Evolutionary conservation across 1,140 invertebrate genomes (phyloP).

Genomic region (Vanessa atalanta): DNA sequence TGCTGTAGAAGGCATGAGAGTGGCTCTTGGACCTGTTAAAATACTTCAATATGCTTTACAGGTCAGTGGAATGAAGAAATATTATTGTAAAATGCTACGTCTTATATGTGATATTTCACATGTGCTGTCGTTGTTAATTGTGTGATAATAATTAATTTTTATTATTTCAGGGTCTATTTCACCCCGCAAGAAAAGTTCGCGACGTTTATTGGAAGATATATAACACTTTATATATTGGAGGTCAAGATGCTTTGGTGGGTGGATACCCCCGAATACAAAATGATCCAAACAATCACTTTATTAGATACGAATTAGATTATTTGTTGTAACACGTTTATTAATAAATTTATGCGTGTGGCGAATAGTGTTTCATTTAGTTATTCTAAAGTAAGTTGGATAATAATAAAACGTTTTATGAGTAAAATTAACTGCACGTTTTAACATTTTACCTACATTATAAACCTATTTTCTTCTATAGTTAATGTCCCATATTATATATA

Average conservation of each 20-base stretch:
- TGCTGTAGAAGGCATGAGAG: constrained; percentile 97
- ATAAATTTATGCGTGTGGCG: constrained; percentile 42
- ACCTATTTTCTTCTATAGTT: too few species aligned
- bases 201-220: constrained; percentile 99
- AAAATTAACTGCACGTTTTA: too few species aligned
- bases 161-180: constrained; percentile 92
- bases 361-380: constrained; percentile 21
- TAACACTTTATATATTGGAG: constrained; percentile 99
- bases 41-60: constrained; percentile 97
- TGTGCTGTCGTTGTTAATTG: too few species aligned
- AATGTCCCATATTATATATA: too few species aligned
- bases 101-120: too few species aligned
- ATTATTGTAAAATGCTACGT: too few species aligned
- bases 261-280: constrained; percentile 97
- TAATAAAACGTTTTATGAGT: not conserved
- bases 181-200: constrained; percentile 98
- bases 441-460: too few species aligned
- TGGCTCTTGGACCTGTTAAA: constrained; percentile 97
- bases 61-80: constrained; percentile 77
- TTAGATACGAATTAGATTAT: constrained; percentile 98
- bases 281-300: constrained; percentile 97
- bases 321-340: constrained; percentile 60
- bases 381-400: not conserved
- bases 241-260: constrained; percentile 98
- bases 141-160: not conserved